Evolutionary conservation across 2,797 vertebrate species (phyloP), one percentile per base, ranked within the genome.

Genomic region (Geotrypetes seraphini): DNA sequence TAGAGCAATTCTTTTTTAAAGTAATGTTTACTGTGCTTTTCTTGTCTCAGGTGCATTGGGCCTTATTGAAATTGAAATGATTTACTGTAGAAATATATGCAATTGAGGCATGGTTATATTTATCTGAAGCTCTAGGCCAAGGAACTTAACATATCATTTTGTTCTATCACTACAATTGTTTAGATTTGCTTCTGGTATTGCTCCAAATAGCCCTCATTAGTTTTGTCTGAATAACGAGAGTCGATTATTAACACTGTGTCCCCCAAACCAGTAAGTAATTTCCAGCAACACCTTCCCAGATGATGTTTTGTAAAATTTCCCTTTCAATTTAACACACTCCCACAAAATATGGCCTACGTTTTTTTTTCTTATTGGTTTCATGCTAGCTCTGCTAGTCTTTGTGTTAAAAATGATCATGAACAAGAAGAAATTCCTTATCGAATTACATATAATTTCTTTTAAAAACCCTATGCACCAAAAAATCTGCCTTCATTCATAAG

Each of bases 1-100:
- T n/a, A n/a, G n/a, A n/a, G n/a, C n/a, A n/a, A n/a, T n/a, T 50
- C 14, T 42, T 6, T 19, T 48, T 24, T 46, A 39, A n/a, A 44
- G 52, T 45, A 31, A 7, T 16, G 2, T 46, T 39, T 50, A 5
- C 2, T 47, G 33, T n/a, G n/a, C n/a, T n/a, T n/a, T n/a, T n/a
- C n/a, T n/a, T n/a, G n/a, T 47, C 29, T 37, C 17, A 57, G 12
- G 17, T 48, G 13, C 14, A 33, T 44, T 46, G 16, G 38, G 22
- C 18, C 0, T 18, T 28, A 12, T 4, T 29, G 21, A 28, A 12
- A 18, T 14, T 41, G 43, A 33, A 23, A 40, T 16, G 8, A 50
- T 25, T 52, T 54, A 29, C 14, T 19, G 17, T 19, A 47, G 18
- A 57, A 52, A 25, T 27, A 13, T 3, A 14, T 16, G 46, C 13